Evolutionary conservation across 2,113 vertebrate genomes (phyloP).

Genomic region (Dromiciops gliroides): DNA sequence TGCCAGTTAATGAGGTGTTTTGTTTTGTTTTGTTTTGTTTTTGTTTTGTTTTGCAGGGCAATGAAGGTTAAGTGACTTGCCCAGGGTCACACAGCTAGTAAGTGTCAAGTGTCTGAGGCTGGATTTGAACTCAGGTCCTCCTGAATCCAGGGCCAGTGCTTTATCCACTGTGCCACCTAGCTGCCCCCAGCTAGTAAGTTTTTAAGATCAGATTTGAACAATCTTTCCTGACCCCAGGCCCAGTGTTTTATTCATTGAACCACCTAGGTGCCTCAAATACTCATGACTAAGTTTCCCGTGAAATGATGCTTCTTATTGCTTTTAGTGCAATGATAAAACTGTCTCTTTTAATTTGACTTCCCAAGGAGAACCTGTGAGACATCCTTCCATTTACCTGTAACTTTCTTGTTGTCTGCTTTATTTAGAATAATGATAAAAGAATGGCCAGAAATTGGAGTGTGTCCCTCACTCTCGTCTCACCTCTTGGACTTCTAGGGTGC

Average conservation of each 20-base stretch:
- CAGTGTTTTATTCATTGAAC: not conserved
- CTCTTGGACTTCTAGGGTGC: not conserved
- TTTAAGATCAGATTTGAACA: not conserved
- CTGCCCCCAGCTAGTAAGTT: too few relatives aligned
- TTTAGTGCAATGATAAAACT: not conserved
- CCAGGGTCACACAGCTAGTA: too few relatives aligned
- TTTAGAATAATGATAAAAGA: not conserved
- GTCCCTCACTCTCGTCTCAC: not conserved
- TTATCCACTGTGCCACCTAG: too few relatives aligned
- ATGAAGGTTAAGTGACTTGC: too few relatives aligned
- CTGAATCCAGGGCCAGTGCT: too few relatives aligned
- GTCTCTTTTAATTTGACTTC: not conserved
- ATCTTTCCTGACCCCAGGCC: not conserved
- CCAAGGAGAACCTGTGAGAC: not conserved
- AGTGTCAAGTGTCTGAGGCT: too few relatives aligned
- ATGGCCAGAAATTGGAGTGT: not conserved
- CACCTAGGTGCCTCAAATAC: not conserved
- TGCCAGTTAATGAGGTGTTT: too few relatives aligned
- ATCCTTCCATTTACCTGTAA: not conserved
- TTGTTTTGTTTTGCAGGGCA: too few relatives aligned
- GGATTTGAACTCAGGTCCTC: too few relatives aligned
- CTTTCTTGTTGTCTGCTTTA: not conserved
- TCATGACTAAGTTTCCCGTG: not conserved
- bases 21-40: too few relatives aligned
- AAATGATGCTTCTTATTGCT: not conserved